A percentile compares a stretch with the other conserved stretches of the same genome.
phyloP scores from a whole-genome alignment of 2,113 vertebrate genomes.

The Verasper variegatus region DNA sequence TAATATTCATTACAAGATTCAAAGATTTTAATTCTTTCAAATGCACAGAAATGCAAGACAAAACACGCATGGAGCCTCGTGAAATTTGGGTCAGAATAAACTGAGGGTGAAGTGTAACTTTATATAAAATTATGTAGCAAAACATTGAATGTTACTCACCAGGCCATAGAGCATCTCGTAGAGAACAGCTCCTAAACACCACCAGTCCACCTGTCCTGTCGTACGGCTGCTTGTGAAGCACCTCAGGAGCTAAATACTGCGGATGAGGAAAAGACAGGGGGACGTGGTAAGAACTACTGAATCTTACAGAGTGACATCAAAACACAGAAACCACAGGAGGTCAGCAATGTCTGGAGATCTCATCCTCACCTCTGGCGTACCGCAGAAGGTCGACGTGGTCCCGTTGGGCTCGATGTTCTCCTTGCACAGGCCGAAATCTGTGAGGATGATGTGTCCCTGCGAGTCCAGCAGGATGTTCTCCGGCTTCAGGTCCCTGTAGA shows the following conservation, averaged over 20 bases:
- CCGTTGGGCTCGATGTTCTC: conserved; percentile 98
- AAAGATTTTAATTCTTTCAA: too few species aligned
- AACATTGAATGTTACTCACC: conserved; percentile 81
- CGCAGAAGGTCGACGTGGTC: conserved; percentile 98
- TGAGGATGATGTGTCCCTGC: conserved; percentile 96
- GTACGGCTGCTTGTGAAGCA: conserved; percentile 97
- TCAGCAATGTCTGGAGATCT: not conserved
- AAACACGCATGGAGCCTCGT: too few species aligned
- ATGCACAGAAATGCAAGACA: too few species aligned
- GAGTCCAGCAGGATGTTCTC: conserved; percentile 98
- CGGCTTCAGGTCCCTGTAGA: conserved; percentile 98
- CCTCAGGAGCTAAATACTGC: conserved; percentile 98
- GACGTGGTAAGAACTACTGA: not conserved
- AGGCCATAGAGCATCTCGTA: conserved; percentile 99
- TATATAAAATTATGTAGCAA: too few species aligned
- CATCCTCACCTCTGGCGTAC: conserved; percentile 92
- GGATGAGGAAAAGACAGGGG: conserved; percentile 18
- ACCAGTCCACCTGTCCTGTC: conserved; percentile 98
- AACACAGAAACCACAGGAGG: not conserved
- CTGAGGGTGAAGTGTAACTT: not conserved
- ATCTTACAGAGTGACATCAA: not conserved
- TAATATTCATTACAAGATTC: not conserved
- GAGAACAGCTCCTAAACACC: conserved; percentile 97
- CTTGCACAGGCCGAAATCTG: conserved; percentile 98
- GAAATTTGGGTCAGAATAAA: not conserved